Base-by-base conservation (phyloP, 30 jellyfish, hydroid and myxozoan species). In the Catostylus mosaicus region DNA sequence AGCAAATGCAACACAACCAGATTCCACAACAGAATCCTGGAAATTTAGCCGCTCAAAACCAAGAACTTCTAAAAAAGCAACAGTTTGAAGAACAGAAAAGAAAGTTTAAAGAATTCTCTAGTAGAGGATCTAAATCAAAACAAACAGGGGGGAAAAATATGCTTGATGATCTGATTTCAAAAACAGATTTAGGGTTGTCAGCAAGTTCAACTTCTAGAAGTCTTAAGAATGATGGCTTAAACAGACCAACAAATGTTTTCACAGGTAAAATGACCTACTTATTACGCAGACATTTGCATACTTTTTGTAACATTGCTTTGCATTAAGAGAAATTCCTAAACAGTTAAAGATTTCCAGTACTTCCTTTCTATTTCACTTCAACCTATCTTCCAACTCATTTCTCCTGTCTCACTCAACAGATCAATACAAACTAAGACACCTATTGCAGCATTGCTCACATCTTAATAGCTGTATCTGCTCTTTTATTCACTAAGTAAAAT, bases 11-110 rank as follows among this genome's bases (percentile, higher is more conserved):
- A 45, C 45, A 30, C 78, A 29, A 8, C 61, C 68, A 33, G 24
- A 38, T 30, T 23, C 51, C 29, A 0, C 91, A 80, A 30, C 51
- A 24, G 30, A 33, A 36, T 57, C 57, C 70, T n/a, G 71, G 81
- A 56, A 56, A 20, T 11, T 10, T 24, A 24, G 20, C 35, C 14
- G 64, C 77, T 24, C 88, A 62, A 36, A 34, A 22, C 43, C 83
- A 68, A 67, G 93, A 71, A 11, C 57, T 43, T 9, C 8, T 10
- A 23, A 85, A 65, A 81, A 62, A 50, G 51, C 88, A 70, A 5
- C 84, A 78, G 73, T 78, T 51, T 79, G 96, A 67, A 30, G 96
- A 61, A 20, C 92, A 70, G 71, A 70, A 79, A 61, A 69, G 88
- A 59, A 88, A 63, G 47, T 65, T 77, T 67, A 78, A 71, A 50